Evolutionary conservation across 2,888 invertebrate species (phyloP).

Genomic region (Phalangium opilio): DNA sequence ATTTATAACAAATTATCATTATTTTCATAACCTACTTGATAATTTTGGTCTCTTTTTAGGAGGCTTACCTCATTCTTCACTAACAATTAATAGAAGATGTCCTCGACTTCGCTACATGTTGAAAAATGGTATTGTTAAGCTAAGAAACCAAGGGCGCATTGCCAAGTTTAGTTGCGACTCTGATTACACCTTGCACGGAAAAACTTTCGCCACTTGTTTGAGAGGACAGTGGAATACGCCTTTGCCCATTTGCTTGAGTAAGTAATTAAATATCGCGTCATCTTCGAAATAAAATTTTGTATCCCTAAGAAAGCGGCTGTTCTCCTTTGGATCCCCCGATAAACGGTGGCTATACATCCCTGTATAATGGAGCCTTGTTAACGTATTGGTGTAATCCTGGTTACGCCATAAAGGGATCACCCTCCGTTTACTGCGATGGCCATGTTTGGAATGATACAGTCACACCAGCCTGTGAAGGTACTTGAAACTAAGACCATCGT

Average conservation of each 20-base stretch:
- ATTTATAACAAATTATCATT: no score
- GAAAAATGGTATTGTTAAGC: constrained; percentile 37
- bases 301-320: constrained; percentile 13
- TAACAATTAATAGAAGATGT: constrained; percentile 9
- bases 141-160: constrained; percentile 38
- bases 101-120: constrained; percentile 23
- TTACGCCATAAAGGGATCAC: constrained; percentile 43
- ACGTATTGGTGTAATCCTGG: constrained; percentile 51
- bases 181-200: constrained; percentile 49
- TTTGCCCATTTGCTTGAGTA: constrained; percentile 55
- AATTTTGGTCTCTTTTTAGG: no score
- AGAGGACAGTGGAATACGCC: constrained; percentile 54
- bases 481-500: no score
- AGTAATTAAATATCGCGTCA: no score
- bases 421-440: constrained; percentile 54
- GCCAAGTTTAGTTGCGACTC: constrained; percentile 44
- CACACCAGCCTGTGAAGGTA: constrained; percentile 48
- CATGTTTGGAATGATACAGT: constrained; percentile 48
- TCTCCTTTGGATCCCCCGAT: constrained; percentile 2
- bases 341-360: constrained; percentile 15
- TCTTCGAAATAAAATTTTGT: neutral
- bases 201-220: constrained; percentile 50
- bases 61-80: no score
- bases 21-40: no score
- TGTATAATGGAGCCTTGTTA: constrained; percentile 41